Percentiles rank a stretch among this genome's conserved stretches.
Conservation (phyloP, 2,113 vertebrate species). For the Bombycilla garrulus region DNA sequence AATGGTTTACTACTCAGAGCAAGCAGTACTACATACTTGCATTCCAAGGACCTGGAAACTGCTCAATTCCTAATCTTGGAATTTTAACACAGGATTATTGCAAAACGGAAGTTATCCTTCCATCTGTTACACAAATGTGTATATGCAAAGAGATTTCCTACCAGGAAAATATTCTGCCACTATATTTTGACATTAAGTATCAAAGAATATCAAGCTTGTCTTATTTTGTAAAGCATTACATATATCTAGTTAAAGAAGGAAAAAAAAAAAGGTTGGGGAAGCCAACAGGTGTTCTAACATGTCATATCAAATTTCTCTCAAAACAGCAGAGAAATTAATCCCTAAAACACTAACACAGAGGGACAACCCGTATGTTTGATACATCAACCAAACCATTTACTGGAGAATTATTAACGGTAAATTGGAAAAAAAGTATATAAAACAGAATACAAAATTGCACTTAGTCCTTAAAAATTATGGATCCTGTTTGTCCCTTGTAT, state of each 20-base stretch:
- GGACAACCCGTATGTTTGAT: background rate
- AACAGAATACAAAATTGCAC: background rate
- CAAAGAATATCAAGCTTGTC: background rate
- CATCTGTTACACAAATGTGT: background rate
- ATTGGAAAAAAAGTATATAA: background rate
- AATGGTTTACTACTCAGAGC: background rate
- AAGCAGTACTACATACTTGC: background rate
- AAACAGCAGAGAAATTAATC: background rate
- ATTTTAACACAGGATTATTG: background rate
- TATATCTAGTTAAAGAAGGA: background rate
- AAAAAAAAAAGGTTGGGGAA: fast-evolving
- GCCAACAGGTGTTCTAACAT: background rate
- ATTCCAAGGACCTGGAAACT: background rate
- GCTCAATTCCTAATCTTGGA: background rate
- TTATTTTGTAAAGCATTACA: background rate
- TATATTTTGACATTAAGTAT: background rate
- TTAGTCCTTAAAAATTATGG: background rate
- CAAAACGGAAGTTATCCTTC: background rate
- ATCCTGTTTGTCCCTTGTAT: background rate
- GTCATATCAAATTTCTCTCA: background rate
- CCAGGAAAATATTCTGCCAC: background rate
- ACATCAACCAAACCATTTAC: background rate
- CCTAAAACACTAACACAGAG: background rate
- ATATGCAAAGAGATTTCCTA: background rate
- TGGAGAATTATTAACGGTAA: background rate